Evolutionary conservation across 2,888 invertebrate genomes (phyloP).

Genomic region (Polydesmus complanatus): DNA sequence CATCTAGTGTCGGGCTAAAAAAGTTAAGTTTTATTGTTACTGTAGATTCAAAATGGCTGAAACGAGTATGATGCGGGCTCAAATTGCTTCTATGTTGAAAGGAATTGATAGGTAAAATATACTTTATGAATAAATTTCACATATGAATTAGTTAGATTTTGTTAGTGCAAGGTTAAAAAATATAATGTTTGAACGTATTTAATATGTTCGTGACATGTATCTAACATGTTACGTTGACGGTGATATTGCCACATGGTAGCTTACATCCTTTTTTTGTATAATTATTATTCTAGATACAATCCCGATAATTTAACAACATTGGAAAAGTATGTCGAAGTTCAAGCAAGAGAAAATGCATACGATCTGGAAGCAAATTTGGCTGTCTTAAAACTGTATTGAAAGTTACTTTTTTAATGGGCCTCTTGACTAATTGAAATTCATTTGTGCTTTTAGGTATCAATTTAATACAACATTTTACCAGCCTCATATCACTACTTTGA

Average conservation of each 20-base stretch:
- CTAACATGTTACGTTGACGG: neutral
- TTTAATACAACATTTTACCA: constrained; percentile 82
- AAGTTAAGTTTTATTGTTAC: no score
- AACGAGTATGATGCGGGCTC: constrained; percentile 70
- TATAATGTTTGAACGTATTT: neutral
- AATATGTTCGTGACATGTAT: neutral
- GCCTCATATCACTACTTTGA: constrained; percentile 67
- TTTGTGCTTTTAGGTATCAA: constrained; percentile 50
- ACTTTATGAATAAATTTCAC: neutral
- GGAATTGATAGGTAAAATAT: constrained; percentile 71
- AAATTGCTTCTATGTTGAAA: constrained; percentile 70
- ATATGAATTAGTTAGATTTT: no score
- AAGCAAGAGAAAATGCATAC: constrained; percentile 83
- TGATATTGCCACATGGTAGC: neutral
- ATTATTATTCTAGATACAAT: constrained; percentile 62
- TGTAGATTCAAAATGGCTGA: constrained; percentile 66
- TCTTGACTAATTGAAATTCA: constrained; percentile 4
- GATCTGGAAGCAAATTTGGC: constrained; percentile 95
- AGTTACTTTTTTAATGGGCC: constrained; percentile 1
- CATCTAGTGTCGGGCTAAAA: no score
- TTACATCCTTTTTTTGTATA: neutral
- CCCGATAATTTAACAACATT: constrained; percentile 82
- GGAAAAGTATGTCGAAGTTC: constrained; percentile 84
- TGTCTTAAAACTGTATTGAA: constrained; percentile 62
- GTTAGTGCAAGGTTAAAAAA: no score